Conservation (phyloP, 2,888 invertebrate species). For the Pomacea canaliculata region DNA sequence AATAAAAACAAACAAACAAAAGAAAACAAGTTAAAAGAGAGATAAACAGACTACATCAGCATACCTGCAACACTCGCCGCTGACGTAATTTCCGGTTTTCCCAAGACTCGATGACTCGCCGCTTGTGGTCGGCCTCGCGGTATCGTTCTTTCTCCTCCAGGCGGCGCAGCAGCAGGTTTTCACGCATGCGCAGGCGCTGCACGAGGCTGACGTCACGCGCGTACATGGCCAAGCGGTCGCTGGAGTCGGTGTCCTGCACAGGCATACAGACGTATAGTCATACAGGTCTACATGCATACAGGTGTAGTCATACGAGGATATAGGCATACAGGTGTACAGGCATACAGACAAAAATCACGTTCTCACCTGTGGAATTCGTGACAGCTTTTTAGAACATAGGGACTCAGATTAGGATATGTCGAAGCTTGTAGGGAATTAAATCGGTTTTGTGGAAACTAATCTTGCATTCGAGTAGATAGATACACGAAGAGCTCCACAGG, state of each 20-base stretch:
- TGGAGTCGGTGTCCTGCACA: neutral
- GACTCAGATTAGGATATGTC: too few relatives aligned
- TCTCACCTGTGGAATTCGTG: too few relatives aligned
- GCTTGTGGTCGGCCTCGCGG: slow-evolving; percentile 14
- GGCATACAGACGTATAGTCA: neutral
- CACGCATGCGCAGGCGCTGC: slow-evolving; percentile 22
- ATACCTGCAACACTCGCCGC: slow-evolving; percentile 18
- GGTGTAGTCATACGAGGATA: neutral
- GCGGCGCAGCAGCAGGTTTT: slow-evolving; percentile 3
- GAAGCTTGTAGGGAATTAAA: too few relatives aligned
- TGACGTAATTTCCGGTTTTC: slow-evolving; percentile 22
- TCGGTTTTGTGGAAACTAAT: too few relatives aligned
- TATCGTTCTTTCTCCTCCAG: slow-evolving; percentile 16
- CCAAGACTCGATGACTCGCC: slow-evolving; percentile 25
- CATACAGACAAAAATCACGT: neutral
- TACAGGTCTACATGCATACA: neutral
- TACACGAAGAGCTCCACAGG: too few relatives aligned
- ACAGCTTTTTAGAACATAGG: too few relatives aligned
- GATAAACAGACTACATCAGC: too few relatives aligned
- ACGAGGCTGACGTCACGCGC: slow-evolving; percentile 24
- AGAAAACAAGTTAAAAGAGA: too few relatives aligned
- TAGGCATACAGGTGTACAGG: neutral
- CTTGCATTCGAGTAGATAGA: too few relatives aligned
- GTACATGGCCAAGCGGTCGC: neutral
- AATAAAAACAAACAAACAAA: too few relatives aligned